These are phyloP conservation scores for Escarpia spicata DNA, from an alignment of 2,888 invertebrate species.

Conservation along the genomic window DNA sequence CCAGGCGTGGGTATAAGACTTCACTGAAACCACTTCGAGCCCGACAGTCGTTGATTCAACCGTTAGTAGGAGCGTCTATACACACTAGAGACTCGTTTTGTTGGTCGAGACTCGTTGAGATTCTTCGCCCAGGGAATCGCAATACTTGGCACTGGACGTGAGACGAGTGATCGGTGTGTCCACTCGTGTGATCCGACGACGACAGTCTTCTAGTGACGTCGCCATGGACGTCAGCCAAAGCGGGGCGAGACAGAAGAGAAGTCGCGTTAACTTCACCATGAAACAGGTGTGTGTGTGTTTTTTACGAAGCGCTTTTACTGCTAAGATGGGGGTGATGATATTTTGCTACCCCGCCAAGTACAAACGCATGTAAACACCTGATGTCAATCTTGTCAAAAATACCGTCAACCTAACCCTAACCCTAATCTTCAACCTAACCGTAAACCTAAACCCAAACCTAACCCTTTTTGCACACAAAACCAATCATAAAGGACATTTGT, in stretches of 20 bases:
- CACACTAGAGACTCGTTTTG: background rate
- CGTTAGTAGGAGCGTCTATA: background rate
- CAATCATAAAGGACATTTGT: no score
- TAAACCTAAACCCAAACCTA: no score
- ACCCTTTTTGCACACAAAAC: no score
- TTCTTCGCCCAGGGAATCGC: background rate
- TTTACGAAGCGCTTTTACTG: no score
- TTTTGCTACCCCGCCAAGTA: no score
- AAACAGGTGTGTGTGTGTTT: background rate
- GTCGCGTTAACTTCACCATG: background rate
- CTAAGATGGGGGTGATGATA: no score
- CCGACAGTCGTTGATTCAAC: background rate
- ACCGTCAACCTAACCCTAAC: no score
- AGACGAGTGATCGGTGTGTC: background rate
- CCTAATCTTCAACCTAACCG: no score
- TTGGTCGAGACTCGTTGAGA: background rate
- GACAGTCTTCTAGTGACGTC: background rate
- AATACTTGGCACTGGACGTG: background rate
- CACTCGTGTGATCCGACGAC: background rate
- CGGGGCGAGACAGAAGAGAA: background rate
- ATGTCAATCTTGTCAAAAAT: no score
- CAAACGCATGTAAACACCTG: no score
- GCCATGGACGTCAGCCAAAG: background rate
- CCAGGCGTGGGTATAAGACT: background rate
- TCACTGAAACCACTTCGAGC: background rate